These are phyloP conservation scores for Aphyosemion australe DNA, from an alignment of 2,113 vertebrate genomes.

Conservation along the genomic window DNA sequence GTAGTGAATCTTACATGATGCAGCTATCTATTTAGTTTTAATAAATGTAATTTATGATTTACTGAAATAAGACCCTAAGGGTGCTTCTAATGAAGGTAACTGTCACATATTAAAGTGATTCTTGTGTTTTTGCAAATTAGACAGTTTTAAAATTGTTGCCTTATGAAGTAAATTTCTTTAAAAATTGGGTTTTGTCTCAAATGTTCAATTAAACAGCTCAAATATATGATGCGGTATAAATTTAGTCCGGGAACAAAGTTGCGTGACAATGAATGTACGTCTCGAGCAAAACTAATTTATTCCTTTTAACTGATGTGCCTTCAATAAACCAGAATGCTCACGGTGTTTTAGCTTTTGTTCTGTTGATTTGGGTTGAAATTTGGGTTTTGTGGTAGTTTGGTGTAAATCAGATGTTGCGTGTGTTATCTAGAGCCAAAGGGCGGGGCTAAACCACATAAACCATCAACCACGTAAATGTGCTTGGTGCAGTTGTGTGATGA, in stretches of 20 bases:
- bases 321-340: constrained; percentile 69
- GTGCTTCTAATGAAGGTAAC: constrained; percentile 15
- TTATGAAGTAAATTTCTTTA: constrained; percentile 12
- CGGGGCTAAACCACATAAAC: too few relatives aligned
- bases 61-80: constrained; percentile 1
- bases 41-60: constrained; percentile 21
- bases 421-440: too few relatives aligned
- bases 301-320: constrained; percentile 70
- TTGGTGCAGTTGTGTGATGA: too few relatives aligned
- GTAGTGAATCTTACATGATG: constrained; percentile 38
- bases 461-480: too few relatives aligned
- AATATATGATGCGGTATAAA: constrained; percentile 1
- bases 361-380: too few relatives aligned
- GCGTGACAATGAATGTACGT: constrained; percentile 62
- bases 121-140: not conserved
- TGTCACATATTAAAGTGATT: constrained; percentile 2
- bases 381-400: too few relatives aligned
- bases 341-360: not conserved
- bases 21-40: constrained; percentile 33
- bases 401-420: too few relatives aligned
- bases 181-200: constrained; percentile 8
- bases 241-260: constrained; percentile 25
- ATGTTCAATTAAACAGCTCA: constrained; percentile 12
- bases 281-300: constrained; percentile 54
- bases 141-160: constrained; percentile 4